Percentiles rank a stretch among this genome's conserved stretches.
Conservation (phyloP, 2,888 invertebrate species). For the Pilophorus perplexus region DNA sequence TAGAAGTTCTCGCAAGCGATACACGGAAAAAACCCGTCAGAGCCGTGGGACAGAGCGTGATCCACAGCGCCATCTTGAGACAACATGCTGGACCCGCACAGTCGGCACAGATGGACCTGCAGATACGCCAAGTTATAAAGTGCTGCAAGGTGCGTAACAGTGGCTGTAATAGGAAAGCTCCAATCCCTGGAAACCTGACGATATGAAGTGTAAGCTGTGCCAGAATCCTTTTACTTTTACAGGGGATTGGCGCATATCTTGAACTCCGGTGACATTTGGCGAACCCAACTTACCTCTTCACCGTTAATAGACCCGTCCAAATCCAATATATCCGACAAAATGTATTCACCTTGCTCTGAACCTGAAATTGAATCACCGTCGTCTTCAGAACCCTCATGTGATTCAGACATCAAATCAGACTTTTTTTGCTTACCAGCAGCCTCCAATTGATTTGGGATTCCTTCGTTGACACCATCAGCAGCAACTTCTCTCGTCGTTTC, state of each 20-base stretch:
- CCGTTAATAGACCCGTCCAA: conserved; percentile 11
- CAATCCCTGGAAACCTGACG: too few species aligned
- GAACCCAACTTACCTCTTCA: conserved; percentile 31
- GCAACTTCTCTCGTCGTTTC: too few species aligned
- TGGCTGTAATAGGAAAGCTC: too few species aligned
- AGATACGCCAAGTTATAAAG: neutral
- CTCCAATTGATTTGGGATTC: neutral
- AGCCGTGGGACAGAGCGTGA: conserved; percentile 46
- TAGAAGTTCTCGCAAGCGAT: conserved; percentile 44
- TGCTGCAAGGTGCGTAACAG: too few species aligned
- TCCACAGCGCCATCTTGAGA: conserved; percentile 40
- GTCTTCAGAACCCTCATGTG: too few species aligned
- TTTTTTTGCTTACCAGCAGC: neutral
- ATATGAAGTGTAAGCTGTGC: too few species aligned
- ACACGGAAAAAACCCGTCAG: conserved; percentile 45
- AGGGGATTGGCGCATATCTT: too few species aligned
- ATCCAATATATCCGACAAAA: conserved; percentile 10
- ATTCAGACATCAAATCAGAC: too few species aligned
- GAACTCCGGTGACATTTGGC: too few species aligned
- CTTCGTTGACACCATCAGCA: neutral
- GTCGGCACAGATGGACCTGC: conserved; percentile 33
- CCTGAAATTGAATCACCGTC: conserved; percentile 1
- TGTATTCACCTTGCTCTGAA: neutral
- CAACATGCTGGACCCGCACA: conserved; percentile 44
- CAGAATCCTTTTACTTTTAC: too few species aligned